Percentiles rank a stretch among this genome's conserved stretches.
Evolutionary conservation across 2,113 vertebrate species (phyloP).

Genomic region (Alces alces): DNA sequence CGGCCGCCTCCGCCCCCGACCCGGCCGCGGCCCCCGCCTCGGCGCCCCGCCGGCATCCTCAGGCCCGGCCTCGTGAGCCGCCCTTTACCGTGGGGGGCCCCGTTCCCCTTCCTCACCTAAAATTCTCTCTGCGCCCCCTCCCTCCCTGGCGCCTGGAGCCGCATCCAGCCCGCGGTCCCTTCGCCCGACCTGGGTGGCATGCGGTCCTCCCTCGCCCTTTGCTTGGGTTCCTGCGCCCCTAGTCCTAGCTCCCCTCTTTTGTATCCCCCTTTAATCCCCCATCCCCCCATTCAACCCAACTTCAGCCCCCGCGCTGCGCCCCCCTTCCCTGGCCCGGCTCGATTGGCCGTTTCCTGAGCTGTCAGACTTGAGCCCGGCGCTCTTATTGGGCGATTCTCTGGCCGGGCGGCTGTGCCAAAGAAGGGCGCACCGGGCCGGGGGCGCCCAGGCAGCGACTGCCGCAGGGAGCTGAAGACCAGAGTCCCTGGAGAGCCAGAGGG

Average conservation of each 20-base stretch:
- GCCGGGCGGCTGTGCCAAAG: conserved; percentile 41
- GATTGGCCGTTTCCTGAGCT: conserved; percentile 77
- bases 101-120: conserved; percentile 57
- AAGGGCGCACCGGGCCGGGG: conserved; percentile 71
- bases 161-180: neutral
- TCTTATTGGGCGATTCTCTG: conserved; percentile 79
- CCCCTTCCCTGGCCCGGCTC: conserved; percentile 66
- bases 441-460: conserved; percentile 59
- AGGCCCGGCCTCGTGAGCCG: neutral
- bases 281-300: conserved; percentile 83
- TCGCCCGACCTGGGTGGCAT: neutral
- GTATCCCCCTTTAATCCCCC: conserved; percentile 51
- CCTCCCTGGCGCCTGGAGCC: conserved; percentile 33
- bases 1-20: conserved; percentile 51
- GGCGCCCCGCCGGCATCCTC: conserved; percentile 43
- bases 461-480: conserved; percentile 1
- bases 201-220: neutral
- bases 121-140: conserved; percentile 48
- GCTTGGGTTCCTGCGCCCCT: conserved; percentile 9
- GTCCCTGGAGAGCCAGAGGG: neutral
- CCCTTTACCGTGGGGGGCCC: neutral
- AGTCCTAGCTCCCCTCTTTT: conserved; percentile 54
- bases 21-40: neutral
- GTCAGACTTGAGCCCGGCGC: conserved; percentile 70
- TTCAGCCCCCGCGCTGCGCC: conserved; percentile 73